Evolutionary conservation across 2,797 vertebrate genomes (phyloP).

Genomic region (Leptoclinus maculatus): DNA sequence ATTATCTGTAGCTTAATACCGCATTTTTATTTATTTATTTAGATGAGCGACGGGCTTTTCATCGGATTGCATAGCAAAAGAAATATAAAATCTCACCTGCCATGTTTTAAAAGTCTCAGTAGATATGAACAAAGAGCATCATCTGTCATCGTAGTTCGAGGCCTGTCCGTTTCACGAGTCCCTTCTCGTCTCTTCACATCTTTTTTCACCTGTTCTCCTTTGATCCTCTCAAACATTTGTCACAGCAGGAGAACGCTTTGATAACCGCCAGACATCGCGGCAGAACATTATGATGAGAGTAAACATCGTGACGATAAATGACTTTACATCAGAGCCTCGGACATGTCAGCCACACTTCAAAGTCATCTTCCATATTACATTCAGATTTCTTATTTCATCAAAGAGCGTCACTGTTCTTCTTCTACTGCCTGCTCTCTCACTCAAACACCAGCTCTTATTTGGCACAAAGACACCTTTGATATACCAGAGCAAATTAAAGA

Average conservation of each 20-base stretch:
- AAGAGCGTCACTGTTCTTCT: background rate
- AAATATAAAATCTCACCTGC: background rate
- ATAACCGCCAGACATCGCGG: slow-evolving; percentile 17
- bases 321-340: slow-evolving; percentile 16
- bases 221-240: slow-evolving; percentile 37
- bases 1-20: too few species aligned
- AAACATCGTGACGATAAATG: slow-evolving; percentile 4
- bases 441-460: background rate
- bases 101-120: background rate
- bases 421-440: background rate
- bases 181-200: background rate
- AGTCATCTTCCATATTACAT: slow-evolving; percentile 21
- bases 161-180: background rate
- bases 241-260: slow-evolving; percentile 5
- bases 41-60: too few species aligned
- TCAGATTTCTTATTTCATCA: slow-evolving; percentile 3
- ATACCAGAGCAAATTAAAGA: slow-evolving; percentile 18
- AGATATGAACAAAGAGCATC: slow-evolving; percentile 7
- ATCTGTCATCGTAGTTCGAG: background rate
- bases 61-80: background rate
- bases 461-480: slow-evolving; percentile 34
- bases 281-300: slow-evolving; percentile 35
- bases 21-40: too few species aligned
- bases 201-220: slow-evolving; percentile 21
- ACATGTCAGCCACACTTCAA: slow-evolving; percentile 48